Percentiles rank a stretch among this genome's conserved stretches.
Evolutionary conservation across 2,113 vertebrate species (phyloP).

Genomic region (Lethenteron reissneri): DNA sequence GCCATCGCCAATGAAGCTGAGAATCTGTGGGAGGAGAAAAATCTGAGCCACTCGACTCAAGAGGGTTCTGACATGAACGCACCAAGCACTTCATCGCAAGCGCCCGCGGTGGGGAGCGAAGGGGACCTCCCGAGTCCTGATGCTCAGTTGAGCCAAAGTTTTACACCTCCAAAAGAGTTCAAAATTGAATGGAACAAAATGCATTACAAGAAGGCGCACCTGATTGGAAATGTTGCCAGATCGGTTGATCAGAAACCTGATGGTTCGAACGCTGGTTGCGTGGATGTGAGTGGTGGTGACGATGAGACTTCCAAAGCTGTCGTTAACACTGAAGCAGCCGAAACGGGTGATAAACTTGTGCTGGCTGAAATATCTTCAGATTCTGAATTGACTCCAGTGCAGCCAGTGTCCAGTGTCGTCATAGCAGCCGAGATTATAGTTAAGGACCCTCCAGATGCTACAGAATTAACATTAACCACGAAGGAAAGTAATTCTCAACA

Average conservation of each 20-base stretch:
- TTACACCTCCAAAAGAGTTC: background rate
- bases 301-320: background rate
- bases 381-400: background rate
- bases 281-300: background rate
- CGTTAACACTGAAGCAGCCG: background rate
- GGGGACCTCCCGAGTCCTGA: too few relatives aligned
- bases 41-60: too few relatives aligned
- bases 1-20: too few relatives aligned
- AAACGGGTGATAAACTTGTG: background rate
- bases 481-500: too few relatives aligned
- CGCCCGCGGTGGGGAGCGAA: too few relatives aligned
- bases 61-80: too few relatives aligned
- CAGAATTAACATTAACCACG: too few relatives aligned
- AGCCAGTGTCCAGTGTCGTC: background rate
- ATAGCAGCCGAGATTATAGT: background rate
- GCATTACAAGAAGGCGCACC: conserved; percentile 5
- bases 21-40: too few relatives aligned
- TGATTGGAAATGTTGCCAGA: background rate
- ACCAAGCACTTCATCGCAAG: too few relatives aligned
- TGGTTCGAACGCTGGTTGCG: background rate
- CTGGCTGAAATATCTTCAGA: background rate
- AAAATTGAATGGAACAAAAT: conserved; percentile 7
- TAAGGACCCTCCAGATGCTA: background rate
- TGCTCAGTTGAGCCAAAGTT: too few relatives aligned
- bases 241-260: background rate